Evolutionary conservation across 2,797 vertebrate genomes (phyloP).

Genomic region (Coluber constrictor): DNA sequence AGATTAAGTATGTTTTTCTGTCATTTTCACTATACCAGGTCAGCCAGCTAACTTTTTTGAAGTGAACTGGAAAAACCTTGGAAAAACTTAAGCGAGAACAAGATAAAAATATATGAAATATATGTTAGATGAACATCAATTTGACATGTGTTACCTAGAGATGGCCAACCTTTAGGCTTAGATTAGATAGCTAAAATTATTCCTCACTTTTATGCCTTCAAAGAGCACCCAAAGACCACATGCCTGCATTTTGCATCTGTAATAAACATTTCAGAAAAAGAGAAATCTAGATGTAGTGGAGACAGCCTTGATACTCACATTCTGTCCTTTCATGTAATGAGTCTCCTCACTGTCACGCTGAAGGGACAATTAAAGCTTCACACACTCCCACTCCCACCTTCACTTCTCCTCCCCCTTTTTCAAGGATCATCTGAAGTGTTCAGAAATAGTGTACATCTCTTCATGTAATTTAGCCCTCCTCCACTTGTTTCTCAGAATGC

Average conservation of each 20-base stretch:
- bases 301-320: not conserved
- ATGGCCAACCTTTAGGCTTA: not conserved
- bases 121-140: not conserved
- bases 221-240: not conserved
- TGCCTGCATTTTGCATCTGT: not conserved
- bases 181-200: not conserved
- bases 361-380: not conserved
- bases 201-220: not conserved
- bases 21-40: not conserved
- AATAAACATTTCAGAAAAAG: not conserved
- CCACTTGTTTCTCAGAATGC: not conserved
- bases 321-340: not conserved
- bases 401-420: not conserved
- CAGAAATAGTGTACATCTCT: not conserved
- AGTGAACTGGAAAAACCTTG: not conserved
- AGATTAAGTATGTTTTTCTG: not conserved
- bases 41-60: not conserved
- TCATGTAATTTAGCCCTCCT: not conserved
- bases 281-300: not conserved
- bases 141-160: not conserved
- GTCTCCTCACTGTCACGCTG: not conserved
- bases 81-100: too few relatives aligned
- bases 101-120: not conserved
- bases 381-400: not conserved
- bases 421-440: not conserved